These are phyloP conservation scores for Sphaerophoria rueppellii DNA, from an alignment of 2,888 invertebrate genomes.

Conservation along the genomic window DNA sequence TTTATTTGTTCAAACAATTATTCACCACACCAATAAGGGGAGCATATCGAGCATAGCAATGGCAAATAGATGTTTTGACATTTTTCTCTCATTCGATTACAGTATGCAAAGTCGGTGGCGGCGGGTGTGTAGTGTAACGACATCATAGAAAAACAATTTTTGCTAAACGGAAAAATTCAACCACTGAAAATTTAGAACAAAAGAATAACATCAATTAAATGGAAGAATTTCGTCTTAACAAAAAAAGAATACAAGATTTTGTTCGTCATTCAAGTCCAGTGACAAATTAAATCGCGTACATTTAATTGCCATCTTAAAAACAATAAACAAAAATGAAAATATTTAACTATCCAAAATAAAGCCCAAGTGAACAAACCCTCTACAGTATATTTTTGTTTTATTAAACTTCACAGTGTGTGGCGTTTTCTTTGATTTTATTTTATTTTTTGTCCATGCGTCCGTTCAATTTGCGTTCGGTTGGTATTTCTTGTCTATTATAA, in stretches of 20 bases:
- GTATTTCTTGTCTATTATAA: conserved; percentile 11
- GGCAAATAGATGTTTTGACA: conserved; percentile 61
- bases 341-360: neutral
- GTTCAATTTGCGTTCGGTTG: conserved; percentile 19
- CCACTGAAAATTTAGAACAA: neutral
- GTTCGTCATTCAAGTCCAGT: neutral
- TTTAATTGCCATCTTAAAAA: neutral
- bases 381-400: conserved; percentile 8
- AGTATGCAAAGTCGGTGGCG: conserved; percentile 69
- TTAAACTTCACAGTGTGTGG: conserved; percentile 12
- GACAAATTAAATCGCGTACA: conserved; percentile 6
- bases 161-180: conserved; percentile 25
- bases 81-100: conserved; percentile 68
- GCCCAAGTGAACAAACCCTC: conserved; percentile 30
- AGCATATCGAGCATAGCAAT: conserved; percentile 32
- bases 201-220: neutral
- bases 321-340: neutral
- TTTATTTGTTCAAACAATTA: conserved; percentile 31
- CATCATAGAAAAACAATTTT: conserved; percentile 2
- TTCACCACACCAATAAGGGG: conserved; percentile 61
- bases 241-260: neutral
- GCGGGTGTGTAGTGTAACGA: conserved; percentile 59
- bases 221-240: neutral
- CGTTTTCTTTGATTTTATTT: conserved; percentile 23
- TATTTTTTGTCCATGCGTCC: conserved; percentile 43